A percentile compares a stretch with the other conserved stretches of the same genome.
phyloP scores from a whole-genome alignment of 2,113 vertebrate genomes.

The Plecotus auritus region DNA sequence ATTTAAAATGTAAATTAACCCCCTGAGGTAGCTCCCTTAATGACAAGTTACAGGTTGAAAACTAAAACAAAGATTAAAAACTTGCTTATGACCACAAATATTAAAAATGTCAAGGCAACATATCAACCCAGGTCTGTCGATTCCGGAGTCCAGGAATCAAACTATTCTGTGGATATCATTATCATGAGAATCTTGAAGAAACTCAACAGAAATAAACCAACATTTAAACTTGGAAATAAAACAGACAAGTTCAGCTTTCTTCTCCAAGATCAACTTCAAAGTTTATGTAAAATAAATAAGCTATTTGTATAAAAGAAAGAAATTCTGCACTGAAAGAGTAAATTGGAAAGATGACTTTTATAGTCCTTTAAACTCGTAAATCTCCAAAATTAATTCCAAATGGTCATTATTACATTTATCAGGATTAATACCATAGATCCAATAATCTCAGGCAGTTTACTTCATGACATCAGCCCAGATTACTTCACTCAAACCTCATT shows the following conservation, averaged over 20 bases:
- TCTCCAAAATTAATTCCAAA: conserved; percentile 21
- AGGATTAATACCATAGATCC: background rate
- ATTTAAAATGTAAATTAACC: background rate
- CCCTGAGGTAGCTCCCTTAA: background rate
- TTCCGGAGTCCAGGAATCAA: conserved; percentile 1
- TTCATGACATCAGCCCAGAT: background rate
- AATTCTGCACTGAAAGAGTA: background rate
- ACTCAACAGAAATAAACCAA: conserved; percentile 30
- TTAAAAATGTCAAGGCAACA: conserved; percentile 20
- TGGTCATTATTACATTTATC: conserved; percentile 2
- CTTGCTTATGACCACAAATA: background rate
- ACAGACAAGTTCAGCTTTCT: background rate
- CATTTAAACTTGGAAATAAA: conserved; percentile 18
- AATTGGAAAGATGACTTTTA: background rate
- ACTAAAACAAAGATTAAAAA: background rate
- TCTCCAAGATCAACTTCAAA: background rate
- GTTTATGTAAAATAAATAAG: background rate
- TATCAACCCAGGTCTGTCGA: background rate
- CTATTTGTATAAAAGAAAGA: background rate
- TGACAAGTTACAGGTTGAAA: background rate
- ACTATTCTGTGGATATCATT: background rate
- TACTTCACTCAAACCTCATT: background rate
- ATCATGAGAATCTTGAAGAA: background rate
- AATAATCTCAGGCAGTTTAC: background rate
- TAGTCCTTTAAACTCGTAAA: background rate